Base-by-base conservation (phyloP, 2,888 invertebrate species). In the Keiferia lycopersicella region DNA sequence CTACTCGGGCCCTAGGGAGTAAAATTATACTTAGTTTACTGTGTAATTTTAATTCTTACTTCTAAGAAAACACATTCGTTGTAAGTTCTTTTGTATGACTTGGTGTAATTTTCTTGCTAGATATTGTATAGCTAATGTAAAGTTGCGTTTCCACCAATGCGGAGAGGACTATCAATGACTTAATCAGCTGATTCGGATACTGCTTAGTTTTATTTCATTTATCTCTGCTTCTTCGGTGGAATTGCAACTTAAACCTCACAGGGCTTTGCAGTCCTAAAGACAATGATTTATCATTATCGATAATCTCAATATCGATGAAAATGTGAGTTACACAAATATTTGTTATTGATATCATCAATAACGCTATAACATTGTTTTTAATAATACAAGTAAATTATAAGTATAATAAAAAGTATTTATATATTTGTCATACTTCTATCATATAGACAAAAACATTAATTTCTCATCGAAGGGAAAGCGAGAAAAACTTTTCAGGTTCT, bases 11-110 rank as follows among this genome's bases (percentile, higher is more conserved):
- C 56, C 51, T 26, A 26, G 8, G 34, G 34, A 56, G 34, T 56
- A 34, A 34, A 56, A 34, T 30, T 34, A 34, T 2, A 8, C 14
- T 56, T 56, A 30, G 18, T 51, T 34, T 30, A 16, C 11, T 56
- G 11, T 56, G 56, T 56, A 56, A 10, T 18, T 56, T 26, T 2
- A 34, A 56, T 56, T 26, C n/a, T 34, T 56, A 56, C 16, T 56
- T 56, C 8, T 56, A 56, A 56, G 56, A n/a, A 34, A 56, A 34
- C 2, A 7, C n/a, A 34, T 56, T 56, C 26, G 26, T 56, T 56
- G 30, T 34, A 26, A 26, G 26, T n/a, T 26, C 10, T 56, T 16
- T 56, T n/a, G 26, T 56, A n/a, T 56, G n/a, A 56, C 34, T 34
- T 26, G 14, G 22, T 14, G 10, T 53, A 14, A 34, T 34, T 56